Conservation (phyloP, 2,797 vertebrate genomes). For the Todus mexicanus region DNA sequence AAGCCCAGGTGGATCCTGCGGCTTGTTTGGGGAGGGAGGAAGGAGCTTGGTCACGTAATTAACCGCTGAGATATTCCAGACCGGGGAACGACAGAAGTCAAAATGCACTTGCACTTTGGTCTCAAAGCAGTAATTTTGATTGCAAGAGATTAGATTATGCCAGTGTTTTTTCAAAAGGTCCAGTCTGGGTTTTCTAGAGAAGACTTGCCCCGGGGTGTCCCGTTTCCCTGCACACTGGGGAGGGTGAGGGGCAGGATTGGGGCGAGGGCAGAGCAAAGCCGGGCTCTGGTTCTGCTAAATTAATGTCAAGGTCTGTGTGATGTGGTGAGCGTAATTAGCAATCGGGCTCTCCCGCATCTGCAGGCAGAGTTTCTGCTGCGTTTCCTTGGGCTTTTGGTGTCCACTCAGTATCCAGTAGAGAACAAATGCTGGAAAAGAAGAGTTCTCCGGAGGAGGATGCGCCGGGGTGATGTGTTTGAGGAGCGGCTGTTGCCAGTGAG, state of each 20-base stretch:
- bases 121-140: not conserved
- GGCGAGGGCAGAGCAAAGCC: not conserved
- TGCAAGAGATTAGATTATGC: not conserved
- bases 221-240: not conserved
- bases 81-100: not conserved
- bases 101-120: not conserved
- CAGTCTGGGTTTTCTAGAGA: not conserved
- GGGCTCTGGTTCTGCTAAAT: not conserved
- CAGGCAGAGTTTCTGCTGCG: too few species aligned
- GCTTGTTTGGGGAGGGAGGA: not conserved
- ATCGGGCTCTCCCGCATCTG: not conserved
- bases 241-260: not conserved
- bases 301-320: accelerated
- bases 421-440: not conserved
- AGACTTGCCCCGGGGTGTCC: not conserved
- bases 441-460: too few species aligned
- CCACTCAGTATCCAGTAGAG: not conserved
- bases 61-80: not conserved
- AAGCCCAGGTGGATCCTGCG: not conserved
- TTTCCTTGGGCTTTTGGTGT: not conserved
- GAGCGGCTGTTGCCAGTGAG: not conserved
- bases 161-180: not conserved
- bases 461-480: not conserved
- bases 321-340: accelerated
- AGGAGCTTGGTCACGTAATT: not conserved